phyloP scores from a whole-genome alignment of 2,113 vertebrate species.

The Pycnonotus jocosus region DNA sequence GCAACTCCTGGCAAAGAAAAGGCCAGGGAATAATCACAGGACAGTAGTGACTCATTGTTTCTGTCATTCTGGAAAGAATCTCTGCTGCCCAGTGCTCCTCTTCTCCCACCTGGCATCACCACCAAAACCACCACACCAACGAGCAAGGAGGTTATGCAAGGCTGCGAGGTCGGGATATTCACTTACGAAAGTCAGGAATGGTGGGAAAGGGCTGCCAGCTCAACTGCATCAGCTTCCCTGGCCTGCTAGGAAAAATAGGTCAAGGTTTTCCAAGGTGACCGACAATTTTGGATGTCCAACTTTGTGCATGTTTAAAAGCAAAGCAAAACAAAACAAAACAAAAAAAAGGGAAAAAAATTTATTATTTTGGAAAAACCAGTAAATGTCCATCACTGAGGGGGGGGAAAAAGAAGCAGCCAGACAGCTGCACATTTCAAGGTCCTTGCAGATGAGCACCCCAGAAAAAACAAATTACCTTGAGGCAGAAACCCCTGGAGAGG shows the following conservation, averaged over 20 bases:
- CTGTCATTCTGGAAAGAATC: slow-evolving; percentile 46
- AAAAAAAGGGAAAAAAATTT: rapidly evolving
- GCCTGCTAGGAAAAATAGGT: slow-evolving; percentile 26
- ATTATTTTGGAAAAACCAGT: neutral
- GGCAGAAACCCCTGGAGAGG: neutral
- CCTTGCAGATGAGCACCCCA: neutral
- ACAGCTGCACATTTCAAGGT: neutral
- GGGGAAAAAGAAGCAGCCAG: neutral
- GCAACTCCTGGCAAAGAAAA: neutral
- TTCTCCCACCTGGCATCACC: slow-evolving; percentile 49
- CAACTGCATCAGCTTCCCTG: neutral
- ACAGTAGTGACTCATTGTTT: slow-evolving; percentile 22
- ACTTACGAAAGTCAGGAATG: neutral
- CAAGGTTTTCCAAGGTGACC: slow-evolving; percentile 39
- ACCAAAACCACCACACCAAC: slow-evolving; percentile 32
- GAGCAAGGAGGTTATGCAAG: neutral
- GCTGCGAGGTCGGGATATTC: neutral
- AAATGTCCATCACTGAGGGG: neutral
- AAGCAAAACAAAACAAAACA: neutral
- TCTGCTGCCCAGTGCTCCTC: slow-evolving; percentile 12
- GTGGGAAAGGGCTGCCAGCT: slow-evolving; percentile 19
- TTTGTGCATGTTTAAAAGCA: neutral
- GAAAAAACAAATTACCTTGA: neutral
- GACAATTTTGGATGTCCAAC: neutral
- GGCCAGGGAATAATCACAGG: slow-evolving; percentile 14